Conservation (phyloP, 2,797 vertebrate genomes). For the Coilia nasus region DNA sequence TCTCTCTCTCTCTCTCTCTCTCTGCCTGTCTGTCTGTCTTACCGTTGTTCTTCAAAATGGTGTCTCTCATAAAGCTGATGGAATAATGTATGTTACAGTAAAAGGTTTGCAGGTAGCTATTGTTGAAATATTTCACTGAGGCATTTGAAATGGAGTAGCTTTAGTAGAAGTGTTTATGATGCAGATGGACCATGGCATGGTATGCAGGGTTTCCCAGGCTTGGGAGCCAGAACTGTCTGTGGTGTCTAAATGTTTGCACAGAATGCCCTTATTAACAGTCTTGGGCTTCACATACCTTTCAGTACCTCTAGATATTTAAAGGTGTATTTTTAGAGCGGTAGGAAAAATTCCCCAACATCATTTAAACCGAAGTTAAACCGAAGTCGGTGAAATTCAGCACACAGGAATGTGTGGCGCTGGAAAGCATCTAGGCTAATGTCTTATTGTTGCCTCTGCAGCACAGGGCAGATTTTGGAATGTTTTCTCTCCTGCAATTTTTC, state of each 20-base stretch:
- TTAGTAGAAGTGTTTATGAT: too few species aligned
- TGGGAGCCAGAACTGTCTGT: neutral
- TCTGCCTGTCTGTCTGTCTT: too few species aligned
- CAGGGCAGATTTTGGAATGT: neutral
- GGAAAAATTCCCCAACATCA: neutral
- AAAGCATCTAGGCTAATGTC: neutral
- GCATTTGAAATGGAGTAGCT: neutral
- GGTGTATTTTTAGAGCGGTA: slow-evolving; percentile 9
- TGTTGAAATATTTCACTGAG: neutral
- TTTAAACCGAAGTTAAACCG: neutral
- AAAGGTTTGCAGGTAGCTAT: neutral
- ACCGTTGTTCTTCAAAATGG: neutral
- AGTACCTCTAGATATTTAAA: slow-evolving; percentile 12
- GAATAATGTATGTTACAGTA: neutral
- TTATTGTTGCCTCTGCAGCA: neutral
- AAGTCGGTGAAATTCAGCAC: neutral
- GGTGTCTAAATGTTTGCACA: slow-evolving; percentile 5
- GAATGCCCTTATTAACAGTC: slow-evolving; percentile 12
- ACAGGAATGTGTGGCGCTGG: neutral
- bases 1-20: too few species aligned
- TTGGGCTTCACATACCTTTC: neutral
- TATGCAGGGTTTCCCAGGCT: neutral
- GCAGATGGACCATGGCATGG: too few species aligned
- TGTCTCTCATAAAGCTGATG: neutral
- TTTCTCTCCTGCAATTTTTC: neutral